Evolutionary conservation across 2,113 vertebrate species (phyloP).

Genomic region (Mesoclemmys tuberculata): DNA sequence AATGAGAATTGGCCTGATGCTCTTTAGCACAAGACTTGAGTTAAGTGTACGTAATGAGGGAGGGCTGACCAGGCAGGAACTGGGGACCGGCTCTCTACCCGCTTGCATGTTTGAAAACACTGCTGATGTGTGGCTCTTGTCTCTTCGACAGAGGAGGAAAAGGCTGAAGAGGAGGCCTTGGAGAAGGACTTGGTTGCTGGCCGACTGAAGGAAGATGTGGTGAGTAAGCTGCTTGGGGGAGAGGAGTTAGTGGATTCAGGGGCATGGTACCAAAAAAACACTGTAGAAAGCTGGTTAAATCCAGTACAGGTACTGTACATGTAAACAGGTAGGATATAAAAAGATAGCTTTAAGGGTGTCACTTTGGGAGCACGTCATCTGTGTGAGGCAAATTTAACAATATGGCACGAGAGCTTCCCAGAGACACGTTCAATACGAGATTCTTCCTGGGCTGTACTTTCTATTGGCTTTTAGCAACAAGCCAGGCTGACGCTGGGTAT

Average conservation of each 20-base stretch:
- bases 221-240: slow-evolving; percentile 61
- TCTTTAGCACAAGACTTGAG: not conserved
- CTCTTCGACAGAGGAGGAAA: slow-evolving; percentile 83
- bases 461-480: not conserved
- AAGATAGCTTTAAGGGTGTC: not conserved
- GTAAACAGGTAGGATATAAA: no score
- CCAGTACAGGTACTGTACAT: no score
- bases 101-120: no score
- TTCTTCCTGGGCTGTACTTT: not conserved
- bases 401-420: not conserved
- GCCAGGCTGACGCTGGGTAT: no score
- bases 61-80: not conserved
- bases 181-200: slow-evolving; percentile 85
- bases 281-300: not conserved
- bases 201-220: slow-evolving; percentile 93
- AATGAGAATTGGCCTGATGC: no score
- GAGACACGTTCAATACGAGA: not conserved
- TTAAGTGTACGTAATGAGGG: not conserved
- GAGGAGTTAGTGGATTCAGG: not conserved
- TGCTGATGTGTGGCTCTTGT: not conserved
- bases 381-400: not conserved
- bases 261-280: not conserved
- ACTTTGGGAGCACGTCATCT: not conserved
- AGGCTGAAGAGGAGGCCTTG: slow-evolving; percentile 82
- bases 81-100: not conserved